A percentile compares a stretch with the other conserved stretches of the same genome.
Conservation (phyloP, 2,113 vertebrate genomes). For the human region DNA sequence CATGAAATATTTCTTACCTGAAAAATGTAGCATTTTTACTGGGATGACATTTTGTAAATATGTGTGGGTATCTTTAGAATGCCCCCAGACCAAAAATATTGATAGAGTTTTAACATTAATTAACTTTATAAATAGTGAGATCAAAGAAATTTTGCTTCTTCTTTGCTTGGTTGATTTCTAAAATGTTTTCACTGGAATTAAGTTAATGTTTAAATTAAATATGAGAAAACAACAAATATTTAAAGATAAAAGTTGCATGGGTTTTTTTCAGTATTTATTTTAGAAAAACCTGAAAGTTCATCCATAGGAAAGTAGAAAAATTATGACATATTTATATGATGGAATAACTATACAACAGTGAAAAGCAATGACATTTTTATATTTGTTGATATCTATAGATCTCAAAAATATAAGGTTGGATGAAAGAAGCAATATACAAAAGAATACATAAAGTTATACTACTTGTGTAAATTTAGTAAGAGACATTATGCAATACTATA, state of each 20-base stretch:
- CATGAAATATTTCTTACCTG: not conserved
- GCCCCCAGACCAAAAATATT: not conserved
- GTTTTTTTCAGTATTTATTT: not conserved
- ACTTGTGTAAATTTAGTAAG: not conserved
- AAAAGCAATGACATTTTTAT: not conserved
- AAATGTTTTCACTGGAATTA: not conserved
- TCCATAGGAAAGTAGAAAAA: conserved; percentile 22
- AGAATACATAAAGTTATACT: conserved; percentile 19
- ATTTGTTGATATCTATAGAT: not conserved
- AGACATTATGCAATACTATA: not conserved
- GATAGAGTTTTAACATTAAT: not conserved
- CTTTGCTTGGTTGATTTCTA: not conserved
- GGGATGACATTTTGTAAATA: not conserved
- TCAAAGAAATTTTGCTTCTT: not conserved
- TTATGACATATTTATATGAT: not conserved
- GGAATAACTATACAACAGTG: not conserved
- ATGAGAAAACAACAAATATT: not conserved
- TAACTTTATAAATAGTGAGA: not conserved
- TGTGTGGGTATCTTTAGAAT: not conserved
- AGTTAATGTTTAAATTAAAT: conserved; percentile 5
- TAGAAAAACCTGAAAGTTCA: not conserved
- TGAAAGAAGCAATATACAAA: not conserved
- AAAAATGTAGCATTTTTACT: not conserved
- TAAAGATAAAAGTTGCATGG: not conserved
- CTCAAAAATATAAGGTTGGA: not conserved